A percentile compares a stretch with the other conserved stretches of the same genome.
These are phyloP conservation scores for Coccyzus lansbergi DNA, from an alignment of 2,797 vertebrate species.

Conservation along the genomic window DNA sequence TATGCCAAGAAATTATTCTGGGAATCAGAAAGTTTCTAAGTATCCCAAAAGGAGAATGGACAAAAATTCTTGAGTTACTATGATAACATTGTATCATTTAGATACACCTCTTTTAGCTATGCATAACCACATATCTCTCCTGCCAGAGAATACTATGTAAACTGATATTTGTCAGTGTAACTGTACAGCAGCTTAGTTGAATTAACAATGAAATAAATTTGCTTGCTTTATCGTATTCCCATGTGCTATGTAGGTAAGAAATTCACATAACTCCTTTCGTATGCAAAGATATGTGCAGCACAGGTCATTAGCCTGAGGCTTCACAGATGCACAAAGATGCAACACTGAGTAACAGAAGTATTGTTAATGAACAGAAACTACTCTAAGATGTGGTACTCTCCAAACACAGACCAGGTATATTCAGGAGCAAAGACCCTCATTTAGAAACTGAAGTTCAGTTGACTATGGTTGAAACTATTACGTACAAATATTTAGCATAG, in stretches of 20 bases:
- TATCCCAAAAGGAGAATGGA: not conserved
- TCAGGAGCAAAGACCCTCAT: not conserved
- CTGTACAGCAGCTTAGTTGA: not conserved
- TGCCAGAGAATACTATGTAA: not conserved
- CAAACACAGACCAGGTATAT: not conserved
- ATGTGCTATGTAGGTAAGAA: not conserved
- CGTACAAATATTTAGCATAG: not conserved
- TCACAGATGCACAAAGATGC: not conserved
- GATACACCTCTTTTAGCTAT: not conserved
- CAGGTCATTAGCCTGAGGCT: not conserved
- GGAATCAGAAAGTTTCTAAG: not conserved
- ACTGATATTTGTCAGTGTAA: not conserved
- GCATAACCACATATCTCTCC: not conserved
- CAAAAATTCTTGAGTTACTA: not conserved
- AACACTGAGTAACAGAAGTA: not conserved
- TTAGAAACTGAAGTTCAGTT: not conserved
- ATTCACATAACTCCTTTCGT: not conserved
- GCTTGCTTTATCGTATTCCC: not conserved
- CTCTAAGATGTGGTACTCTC: not conserved
- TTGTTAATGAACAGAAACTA: not conserved
- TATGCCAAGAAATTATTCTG: not conserved
- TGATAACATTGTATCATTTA: not conserved
- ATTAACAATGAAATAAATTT: not conserved
- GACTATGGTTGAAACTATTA: not conserved
- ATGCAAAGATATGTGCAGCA: not conserved